Evolutionary conservation across 2,888 invertebrate genomes (phyloP).

Genomic region (Thysanoteuthis rhombus): DNA sequence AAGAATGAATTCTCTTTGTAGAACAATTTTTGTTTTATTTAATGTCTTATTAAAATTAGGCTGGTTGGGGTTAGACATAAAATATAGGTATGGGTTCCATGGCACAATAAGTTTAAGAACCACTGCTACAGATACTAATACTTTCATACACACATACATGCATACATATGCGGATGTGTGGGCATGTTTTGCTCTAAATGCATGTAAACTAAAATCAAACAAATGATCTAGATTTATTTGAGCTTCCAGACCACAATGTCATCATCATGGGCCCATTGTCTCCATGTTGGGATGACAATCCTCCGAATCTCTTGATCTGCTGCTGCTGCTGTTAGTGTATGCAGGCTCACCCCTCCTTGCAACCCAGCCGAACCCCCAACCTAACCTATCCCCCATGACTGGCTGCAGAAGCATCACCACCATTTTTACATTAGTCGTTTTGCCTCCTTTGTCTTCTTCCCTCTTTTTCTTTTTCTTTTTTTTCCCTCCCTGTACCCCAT

Average conservation of each 20-base stretch:
- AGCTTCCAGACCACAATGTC: conserved; percentile 12
- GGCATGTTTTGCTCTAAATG: not conserved
- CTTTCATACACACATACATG: not conserved
- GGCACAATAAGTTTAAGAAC: too few relatives aligned
- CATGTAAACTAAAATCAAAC: not conserved
- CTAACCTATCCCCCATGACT: not conserved
- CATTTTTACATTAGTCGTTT: not conserved
- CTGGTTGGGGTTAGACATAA: too few relatives aligned
- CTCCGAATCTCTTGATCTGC: not conserved
- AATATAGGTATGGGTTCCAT: too few relatives aligned
- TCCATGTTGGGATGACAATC: not conserved
- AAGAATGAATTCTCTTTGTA: too few relatives aligned
- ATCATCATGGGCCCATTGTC: not conserved
- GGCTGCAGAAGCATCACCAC: conserved; percentile 12
- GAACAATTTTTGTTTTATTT: too few relatives aligned
- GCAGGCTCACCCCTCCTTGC: not conserved
- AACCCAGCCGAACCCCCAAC: not conserved
- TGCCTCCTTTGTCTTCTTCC: not conserved
- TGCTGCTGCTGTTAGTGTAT: not conserved
- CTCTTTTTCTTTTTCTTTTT: too few relatives aligned
- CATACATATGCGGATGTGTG: not conserved
- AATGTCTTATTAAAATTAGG: too few relatives aligned
- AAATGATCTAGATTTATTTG: not conserved
- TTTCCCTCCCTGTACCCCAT: not conserved
- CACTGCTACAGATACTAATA: not conserved